Percentiles rank a stretch among this genome's conserved stretches.
These are phyloP conservation scores for Piaya cayana DNA, from an alignment of 2,113 vertebrate species.

Conservation along the genomic window DNA sequence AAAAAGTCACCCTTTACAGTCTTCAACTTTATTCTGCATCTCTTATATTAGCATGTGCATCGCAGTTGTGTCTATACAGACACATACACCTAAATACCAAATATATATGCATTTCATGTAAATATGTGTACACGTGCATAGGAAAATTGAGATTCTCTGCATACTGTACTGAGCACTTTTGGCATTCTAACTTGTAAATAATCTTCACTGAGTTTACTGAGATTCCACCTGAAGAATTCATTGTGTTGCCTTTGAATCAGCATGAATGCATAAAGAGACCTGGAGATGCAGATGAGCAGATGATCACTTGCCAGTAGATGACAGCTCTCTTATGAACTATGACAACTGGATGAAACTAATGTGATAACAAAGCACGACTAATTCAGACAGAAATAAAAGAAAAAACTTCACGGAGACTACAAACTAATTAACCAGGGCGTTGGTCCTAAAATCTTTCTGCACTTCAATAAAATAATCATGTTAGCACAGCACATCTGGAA, in stretches of 20 bases:
- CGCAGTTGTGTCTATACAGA: background rate
- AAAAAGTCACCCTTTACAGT: slow-evolving; percentile 17
- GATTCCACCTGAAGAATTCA: background rate
- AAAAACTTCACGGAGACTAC: background rate
- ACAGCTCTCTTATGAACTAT: background rate
- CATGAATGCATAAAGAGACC: background rate
- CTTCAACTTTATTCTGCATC: background rate
- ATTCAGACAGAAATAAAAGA: background rate
- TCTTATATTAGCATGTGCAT: background rate
- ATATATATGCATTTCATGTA: background rate
- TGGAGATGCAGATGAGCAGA: background rate
- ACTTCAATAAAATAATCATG: background rate
- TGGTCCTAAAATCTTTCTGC: background rate
- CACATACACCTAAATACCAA: background rate
- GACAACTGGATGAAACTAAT: background rate
- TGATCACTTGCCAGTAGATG: background rate
- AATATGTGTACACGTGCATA: background rate
- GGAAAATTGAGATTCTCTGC: background rate
- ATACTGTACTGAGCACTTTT: background rate
- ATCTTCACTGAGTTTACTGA: background rate
- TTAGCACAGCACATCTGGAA: slow-evolving; percentile 34
- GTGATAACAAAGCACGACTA: background rate
- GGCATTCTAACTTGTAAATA: background rate
- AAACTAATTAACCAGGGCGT: background rate
- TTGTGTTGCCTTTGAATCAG: background rate